Evolutionary conservation across 2,888 invertebrate genomes (phyloP).

Genomic region (Yponomeuta plumbellus): DNA sequence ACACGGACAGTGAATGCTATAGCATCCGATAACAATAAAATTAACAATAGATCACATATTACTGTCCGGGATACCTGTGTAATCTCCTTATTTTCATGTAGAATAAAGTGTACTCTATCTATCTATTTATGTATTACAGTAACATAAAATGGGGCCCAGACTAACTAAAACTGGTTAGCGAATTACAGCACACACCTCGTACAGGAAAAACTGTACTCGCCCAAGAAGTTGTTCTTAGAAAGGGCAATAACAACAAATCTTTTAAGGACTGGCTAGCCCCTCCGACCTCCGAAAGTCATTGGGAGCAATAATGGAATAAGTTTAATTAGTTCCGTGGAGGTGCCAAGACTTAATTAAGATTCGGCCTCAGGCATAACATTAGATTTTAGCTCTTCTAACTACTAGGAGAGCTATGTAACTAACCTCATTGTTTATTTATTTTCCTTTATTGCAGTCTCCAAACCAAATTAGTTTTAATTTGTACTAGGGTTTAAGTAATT

Average conservation of each 20-base stretch:
- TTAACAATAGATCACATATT: too few relatives aligned
- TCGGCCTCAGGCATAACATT: conserved; percentile 49
- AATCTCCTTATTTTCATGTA: too few relatives aligned
- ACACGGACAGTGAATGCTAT: too few relatives aligned
- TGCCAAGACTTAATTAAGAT: conserved; percentile 66
- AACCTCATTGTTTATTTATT: conserved; percentile 24
- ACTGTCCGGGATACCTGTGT: too few relatives aligned
- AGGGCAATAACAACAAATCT: conserved; percentile 31
- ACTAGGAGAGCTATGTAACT: neutral
- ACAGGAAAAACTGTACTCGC: neutral
- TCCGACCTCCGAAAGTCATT: conserved; percentile 55
- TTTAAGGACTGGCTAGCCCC: conserved; percentile 41
- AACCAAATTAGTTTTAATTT: neutral
- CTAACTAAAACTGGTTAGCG: neutral
- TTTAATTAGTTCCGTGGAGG: conserved; percentile 65
- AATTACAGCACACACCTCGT: neutral
- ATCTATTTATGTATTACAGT: neutral
- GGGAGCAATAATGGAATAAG: conserved; percentile 65
- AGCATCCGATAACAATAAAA: too few relatives aligned
- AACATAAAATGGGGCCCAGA: neutral
- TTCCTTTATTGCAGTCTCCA: neutral
- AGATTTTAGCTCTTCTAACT: conserved; percentile 41
- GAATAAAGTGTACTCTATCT: too few relatives aligned
- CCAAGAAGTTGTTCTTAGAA: neutral
- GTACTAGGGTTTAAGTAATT: neutral